Percentiles rank a stretch among this genome's conserved stretches.
Evolutionary conservation across 2,797 vertebrate species (phyloP).

Genomic region (Florisuga fusca): DNA sequence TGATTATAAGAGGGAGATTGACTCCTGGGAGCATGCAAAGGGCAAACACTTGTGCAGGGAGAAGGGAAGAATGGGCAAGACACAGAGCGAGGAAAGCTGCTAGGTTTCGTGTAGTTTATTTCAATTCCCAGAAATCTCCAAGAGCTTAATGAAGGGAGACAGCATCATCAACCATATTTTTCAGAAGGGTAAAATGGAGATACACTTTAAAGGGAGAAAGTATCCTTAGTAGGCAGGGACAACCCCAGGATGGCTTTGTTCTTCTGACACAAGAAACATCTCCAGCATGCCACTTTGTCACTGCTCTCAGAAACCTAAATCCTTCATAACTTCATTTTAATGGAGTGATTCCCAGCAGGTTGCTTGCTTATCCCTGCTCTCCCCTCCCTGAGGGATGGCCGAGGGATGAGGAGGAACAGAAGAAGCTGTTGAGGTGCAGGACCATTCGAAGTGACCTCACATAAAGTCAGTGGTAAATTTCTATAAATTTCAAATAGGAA

Average conservation of each 20-base stretch:
- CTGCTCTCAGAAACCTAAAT: neutral
- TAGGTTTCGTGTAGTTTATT: neutral
- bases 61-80: neutral
- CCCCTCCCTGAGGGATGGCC: neutral
- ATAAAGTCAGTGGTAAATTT: neutral
- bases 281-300: neutral
- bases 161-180: neutral
- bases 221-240: neutral
- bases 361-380: neutral
- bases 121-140: neutral
- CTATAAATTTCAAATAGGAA: neutral
- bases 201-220: neutral
- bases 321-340: neutral
- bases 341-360: neutral
- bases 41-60: neutral
- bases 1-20: neutral
- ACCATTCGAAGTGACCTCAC: neutral
- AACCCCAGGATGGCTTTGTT: neutral
- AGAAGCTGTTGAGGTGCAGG: neutral
- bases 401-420: neutral
- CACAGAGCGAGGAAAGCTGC: neutral
- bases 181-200: neutral
- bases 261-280: neutral
- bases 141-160: neutral
- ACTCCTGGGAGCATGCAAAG: neutral